A percentile compares a stretch with the other conserved stretches of the same genome.
These are phyloP conservation scores for Cephus sareptanus DNA, from an alignment of 2,888 invertebrate species.

Conservation along the genomic window DNA sequence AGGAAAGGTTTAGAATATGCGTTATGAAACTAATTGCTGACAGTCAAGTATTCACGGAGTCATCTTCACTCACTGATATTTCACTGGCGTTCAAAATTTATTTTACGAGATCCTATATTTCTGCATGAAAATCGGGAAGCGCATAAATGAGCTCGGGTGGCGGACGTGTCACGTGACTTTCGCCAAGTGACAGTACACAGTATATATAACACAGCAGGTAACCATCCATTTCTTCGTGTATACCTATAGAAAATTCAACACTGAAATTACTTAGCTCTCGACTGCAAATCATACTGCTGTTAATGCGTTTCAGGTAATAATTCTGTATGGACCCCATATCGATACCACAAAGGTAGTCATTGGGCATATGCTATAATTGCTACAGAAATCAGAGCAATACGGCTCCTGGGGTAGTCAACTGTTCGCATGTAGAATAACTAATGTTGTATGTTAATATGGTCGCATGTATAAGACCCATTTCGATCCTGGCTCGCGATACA, in stretches of 20 bases:
- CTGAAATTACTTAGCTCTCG: neutral
- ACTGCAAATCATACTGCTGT: neutral
- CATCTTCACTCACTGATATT: neutral
- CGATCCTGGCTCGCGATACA: slow-evolving; percentile 46
- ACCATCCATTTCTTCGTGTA: neutral
- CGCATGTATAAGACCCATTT: slow-evolving; percentile 50
- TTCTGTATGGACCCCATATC: neutral
- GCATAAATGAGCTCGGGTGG: neutral
- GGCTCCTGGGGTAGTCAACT: neutral
- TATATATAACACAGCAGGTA: neutral
- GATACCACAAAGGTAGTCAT: neutral
- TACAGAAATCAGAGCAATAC: neutral
- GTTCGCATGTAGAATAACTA: slow-evolving; percentile 48
- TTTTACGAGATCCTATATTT: neutral
- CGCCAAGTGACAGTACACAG: neutral
- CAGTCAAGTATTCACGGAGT: neutral
- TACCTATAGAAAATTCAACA: neutral
- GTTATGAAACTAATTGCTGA: neutral
- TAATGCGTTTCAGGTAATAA: neutral
- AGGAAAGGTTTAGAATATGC: neutral
- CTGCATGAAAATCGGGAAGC: neutral
- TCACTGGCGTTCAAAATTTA: neutral
- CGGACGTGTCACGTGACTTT: neutral
- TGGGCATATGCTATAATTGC: neutral
- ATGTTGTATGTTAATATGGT: slow-evolving; percentile 53